Evolutionary conservation across 2,797 vertebrate genomes (phyloP).

Genomic region (Urophycis tenuis): DNA sequence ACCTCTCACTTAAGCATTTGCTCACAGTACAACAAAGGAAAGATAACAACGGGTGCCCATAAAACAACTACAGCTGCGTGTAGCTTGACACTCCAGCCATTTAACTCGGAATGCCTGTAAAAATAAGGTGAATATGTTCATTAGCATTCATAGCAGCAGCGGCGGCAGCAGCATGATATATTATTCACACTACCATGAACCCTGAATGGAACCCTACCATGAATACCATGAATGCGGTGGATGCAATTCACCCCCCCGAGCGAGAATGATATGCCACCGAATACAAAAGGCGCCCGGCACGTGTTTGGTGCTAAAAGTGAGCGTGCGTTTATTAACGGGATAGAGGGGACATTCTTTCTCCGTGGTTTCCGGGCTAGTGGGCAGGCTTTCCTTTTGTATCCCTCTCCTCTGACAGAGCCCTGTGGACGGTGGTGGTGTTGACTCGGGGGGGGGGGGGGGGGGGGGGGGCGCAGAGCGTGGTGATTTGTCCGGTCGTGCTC

Average conservation of each 20-base stretch:
- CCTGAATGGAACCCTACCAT: no score
- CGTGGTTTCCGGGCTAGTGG: constrained; percentile 11
- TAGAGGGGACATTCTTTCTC: constrained; percentile 1
- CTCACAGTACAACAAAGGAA: neutral
- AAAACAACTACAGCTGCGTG: neutral
- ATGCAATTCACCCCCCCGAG: neutral
- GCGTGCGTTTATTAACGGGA: neutral
- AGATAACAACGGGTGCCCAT: neutral
- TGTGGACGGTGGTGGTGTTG: constrained; percentile 18
- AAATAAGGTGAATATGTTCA: neutral
- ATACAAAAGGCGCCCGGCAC: neutral
- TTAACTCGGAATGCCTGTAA: neutral
- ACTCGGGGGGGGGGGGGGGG: neutral
- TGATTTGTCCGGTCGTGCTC: neutral
- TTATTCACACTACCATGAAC: no score
- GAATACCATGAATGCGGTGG: neutral
- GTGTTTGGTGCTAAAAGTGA: neutral
- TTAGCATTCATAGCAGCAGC: neutral
- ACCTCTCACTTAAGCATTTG: neutral
- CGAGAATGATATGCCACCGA: neutral
- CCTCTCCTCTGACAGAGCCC: constrained; percentile 25
- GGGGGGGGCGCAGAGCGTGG: neutral
- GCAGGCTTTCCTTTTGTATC: constrained; percentile 12
- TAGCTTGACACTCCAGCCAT: neutral
- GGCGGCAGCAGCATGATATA: neutral